Evolutionary conservation across 2,888 invertebrate genomes (phyloP).

Genomic region (Agonopterix alstromeriana): DNA sequence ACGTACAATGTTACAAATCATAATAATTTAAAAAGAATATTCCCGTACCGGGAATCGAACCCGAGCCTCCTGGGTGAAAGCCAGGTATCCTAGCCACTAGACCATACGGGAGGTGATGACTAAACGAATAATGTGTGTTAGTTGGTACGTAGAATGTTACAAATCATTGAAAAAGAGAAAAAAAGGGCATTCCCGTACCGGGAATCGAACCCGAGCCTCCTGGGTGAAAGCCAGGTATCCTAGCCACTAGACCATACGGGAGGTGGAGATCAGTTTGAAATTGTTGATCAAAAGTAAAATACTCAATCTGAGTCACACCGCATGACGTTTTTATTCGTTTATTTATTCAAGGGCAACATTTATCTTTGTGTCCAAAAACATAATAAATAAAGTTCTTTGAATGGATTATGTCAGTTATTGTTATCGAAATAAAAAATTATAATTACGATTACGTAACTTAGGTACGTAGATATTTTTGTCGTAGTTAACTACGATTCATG

Average conservation of each 20-base stretch:
- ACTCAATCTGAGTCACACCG: too few species aligned
- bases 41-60: conserved; percentile 84
- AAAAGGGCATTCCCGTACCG: conserved; percentile 73
- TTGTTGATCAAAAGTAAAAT: not conserved
- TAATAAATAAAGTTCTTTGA: too few species aligned
- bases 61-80: conserved; percentile 84
- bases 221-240: conserved; percentile 83
- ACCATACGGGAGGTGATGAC: conserved; percentile 65
- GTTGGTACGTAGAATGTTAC: not conserved
- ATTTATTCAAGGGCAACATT: too few species aligned
- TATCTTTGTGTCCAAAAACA: too few species aligned
- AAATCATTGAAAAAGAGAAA: not conserved
- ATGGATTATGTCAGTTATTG: too few species aligned
- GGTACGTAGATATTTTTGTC: too few species aligned
- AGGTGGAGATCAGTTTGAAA: conserved; percentile 11
- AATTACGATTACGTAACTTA: too few species aligned
- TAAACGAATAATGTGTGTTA: rapidly evolving
- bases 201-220: conserved; percentile 85
- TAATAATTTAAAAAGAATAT: conserved; percentile 24
- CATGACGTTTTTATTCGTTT: too few species aligned
- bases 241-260: conserved; percentile 81
- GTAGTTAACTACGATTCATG: too few species aligned
- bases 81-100: conserved; percentile 83
- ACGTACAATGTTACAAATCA: not conserved
- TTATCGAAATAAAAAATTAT: too few species aligned